A percentile compares a stretch with the other conserved stretches of the same genome.
Evolutionary conservation across 2,888 invertebrate species (phyloP).

Genomic region (Pristionchus arcanus): DNA sequence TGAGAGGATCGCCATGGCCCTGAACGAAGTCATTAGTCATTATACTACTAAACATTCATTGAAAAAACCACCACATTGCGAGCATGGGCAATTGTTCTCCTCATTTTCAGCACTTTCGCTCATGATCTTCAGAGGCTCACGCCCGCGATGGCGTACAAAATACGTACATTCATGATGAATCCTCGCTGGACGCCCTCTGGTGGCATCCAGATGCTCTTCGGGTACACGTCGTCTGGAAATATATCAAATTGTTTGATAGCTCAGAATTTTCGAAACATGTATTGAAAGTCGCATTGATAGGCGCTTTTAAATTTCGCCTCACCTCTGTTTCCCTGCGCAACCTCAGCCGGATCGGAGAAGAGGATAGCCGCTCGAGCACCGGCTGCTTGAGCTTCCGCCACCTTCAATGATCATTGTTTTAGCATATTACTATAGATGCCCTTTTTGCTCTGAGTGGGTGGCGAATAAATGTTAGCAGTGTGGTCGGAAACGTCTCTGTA

Average conservation of each 20-base stretch:
- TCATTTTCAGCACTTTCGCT: too few relatives aligned
- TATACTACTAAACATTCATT: not conserved
- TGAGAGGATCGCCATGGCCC: constrained; percentile 81
- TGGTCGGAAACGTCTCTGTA: too few relatives aligned
- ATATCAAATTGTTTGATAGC: too few relatives aligned
- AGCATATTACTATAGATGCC: too few relatives aligned
- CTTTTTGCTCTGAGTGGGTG: too few relatives aligned
- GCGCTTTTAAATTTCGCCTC: not conserved
- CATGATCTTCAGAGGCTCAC: too few relatives aligned
- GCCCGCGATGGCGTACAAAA: too few relatives aligned
- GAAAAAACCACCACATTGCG: too few relatives aligned
- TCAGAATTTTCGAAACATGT: too few relatives aligned
- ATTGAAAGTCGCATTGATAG: too few relatives aligned
- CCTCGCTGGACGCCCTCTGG: constrained; percentile 82
- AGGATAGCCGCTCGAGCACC: constrained; percentile 79
- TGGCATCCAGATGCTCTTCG: constrained; percentile 81
- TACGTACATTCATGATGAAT: constrained; percentile 77
- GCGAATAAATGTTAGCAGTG: too few relatives aligned
- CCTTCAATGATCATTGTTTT: not conserved
- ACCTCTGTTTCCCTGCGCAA: constrained; percentile 69
- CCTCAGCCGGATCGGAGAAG: constrained; percentile 78
- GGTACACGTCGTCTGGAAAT: constrained; percentile 78
- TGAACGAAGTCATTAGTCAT: not conserved
- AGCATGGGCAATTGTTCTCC: too few relatives aligned
- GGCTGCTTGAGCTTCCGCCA: constrained; percentile 63